These are phyloP conservation scores for Cancer borealis DNA, from an alignment of 2,888 invertebrate genomes.

Conservation along the genomic window DNA sequence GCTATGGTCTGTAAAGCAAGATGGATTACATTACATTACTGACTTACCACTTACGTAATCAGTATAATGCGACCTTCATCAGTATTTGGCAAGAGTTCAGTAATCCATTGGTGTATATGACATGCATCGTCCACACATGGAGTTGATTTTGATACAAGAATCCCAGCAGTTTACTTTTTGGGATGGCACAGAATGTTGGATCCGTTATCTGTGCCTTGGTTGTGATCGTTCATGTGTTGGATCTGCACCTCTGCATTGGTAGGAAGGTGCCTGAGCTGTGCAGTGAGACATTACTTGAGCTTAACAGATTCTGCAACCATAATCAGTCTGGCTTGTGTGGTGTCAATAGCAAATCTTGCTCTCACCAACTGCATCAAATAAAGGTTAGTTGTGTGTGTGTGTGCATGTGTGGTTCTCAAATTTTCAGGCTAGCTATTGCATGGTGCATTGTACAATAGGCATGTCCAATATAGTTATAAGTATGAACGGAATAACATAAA, in stretches of 20 bases:
- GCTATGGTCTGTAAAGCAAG: background rate
- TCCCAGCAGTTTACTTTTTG: background rate
- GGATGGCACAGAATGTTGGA: background rate
- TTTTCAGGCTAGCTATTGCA: background rate
- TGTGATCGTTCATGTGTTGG: background rate
- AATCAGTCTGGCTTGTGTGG: background rate
- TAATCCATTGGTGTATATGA: background rate
- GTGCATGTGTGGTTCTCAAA: background rate
- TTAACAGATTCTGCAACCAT: background rate
- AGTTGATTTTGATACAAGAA: background rate
- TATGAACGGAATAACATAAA: background rate
- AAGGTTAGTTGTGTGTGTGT: background rate
- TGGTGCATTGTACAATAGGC: background rate
- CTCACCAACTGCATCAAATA: background rate
- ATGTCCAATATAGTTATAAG: background rate
- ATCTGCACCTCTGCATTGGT: background rate
- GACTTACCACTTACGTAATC: background rate
- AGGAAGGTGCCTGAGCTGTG: background rate
- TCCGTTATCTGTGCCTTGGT: background rate
- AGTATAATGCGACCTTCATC: background rate
- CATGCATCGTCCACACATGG: background rate
- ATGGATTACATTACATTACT: background rate
- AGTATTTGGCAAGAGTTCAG: background rate
- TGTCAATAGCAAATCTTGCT: background rate
- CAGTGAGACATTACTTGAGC: background rate